Conservation (phyloP, 2,113 vertebrate species). For the Bos taurus region ARS-UCD2.0 NC_037349.1:56520501-56521000, state of each 20-base stretch:
- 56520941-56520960: background rate
- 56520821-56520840: background rate
- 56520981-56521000: background rate
- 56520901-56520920: background rate
- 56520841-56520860: background rate
- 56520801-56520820: background rate
- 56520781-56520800: background rate
- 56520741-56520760: background rate
- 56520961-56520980: background rate
- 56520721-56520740: background rate
- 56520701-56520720: background rate
- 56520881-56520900: background rate
- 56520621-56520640: background rate
- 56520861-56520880: background rate
- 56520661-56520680: background rate
- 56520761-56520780: background rate
- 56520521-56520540: background rate
- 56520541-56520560: background rate
- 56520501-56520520: background rate
- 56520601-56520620: background rate
- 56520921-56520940: background rate
- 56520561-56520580: background rate
- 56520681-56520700: background rate
- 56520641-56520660: background rate
- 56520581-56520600: background rate